phyloP scores from a whole-genome alignment of 35 echinoderm and acorn worm species.

The Eucidaris tribuloides region DNA sequence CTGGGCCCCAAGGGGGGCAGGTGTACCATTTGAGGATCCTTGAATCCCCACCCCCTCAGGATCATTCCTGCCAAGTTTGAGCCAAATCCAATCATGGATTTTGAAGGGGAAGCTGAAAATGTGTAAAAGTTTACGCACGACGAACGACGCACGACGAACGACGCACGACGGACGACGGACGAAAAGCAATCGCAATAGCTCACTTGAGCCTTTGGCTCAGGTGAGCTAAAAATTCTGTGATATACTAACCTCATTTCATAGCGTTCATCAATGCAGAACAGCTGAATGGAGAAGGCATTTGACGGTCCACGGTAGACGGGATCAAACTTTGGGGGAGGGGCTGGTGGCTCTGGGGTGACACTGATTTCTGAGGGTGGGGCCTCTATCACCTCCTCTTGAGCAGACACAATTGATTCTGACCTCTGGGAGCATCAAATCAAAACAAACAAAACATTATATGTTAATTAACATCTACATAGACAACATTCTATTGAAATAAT shows the following conservation, averaged over 20 bases:
- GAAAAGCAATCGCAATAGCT: too few relatives aligned
- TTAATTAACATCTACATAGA: not conserved
- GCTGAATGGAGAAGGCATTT: constrained; percentile 84
- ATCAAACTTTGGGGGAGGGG: constrained; percentile 57
- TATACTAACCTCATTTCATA: constrained; percentile 96
- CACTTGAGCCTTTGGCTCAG: too few relatives aligned
- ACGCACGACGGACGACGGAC: too few relatives aligned
- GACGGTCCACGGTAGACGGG: constrained; percentile 76
- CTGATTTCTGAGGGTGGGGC: constrained; percentile 16
- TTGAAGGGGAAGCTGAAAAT: too few relatives aligned
- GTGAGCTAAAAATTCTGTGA: too few relatives aligned
- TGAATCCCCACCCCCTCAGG: too few relatives aligned
- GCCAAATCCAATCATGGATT: too few relatives aligned
- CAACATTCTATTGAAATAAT: not conserved
- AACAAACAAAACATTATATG: not conserved
- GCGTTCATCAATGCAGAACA: constrained; percentile 95
- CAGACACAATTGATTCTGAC: constrained; percentile 18
- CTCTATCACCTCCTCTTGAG: not conserved
- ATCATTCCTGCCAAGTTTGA: too few relatives aligned
- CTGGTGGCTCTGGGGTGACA: constrained; percentile 25
- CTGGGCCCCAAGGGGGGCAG: too few relatives aligned
- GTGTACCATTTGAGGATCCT: too few relatives aligned
- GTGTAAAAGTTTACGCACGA: too few relatives aligned
- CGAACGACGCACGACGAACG: too few relatives aligned
- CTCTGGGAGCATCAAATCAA: not conserved